phyloP scores from a whole-genome alignment of 2,888 invertebrate species.

The Rhagophthalmus giganteus region DNA sequence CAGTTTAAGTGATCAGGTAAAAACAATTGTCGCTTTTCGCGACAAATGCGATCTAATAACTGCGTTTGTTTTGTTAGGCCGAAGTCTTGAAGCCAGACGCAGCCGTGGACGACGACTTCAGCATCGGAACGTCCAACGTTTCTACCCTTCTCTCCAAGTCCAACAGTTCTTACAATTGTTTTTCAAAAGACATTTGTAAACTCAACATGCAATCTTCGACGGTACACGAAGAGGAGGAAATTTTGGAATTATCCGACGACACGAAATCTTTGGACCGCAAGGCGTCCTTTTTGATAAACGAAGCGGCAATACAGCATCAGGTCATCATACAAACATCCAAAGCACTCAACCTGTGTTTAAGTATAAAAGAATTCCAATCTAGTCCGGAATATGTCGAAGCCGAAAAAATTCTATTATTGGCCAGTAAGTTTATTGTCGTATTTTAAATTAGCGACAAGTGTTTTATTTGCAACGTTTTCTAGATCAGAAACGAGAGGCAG shows the following conservation, averaged over 20 bases:
- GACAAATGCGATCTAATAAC: too few species aligned
- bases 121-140: not conserved
- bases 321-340: slow-evolving; percentile 53
- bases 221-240: not conserved
- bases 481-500: slow-evolving; percentile 4
- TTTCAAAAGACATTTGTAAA: not conserved
- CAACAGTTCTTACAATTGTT: not conserved
- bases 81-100: too few species aligned
- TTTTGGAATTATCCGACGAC: too few species aligned
- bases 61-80: too few species aligned
- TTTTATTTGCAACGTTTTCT: not conserved
- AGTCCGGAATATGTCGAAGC: slow-evolving; percentile 60
- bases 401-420: slow-evolving; percentile 56
- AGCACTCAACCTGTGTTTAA: slow-evolving; percentile 56
- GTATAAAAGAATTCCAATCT: slow-evolving; percentile 54
- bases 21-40: too few species aligned
- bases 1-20: too few species aligned
- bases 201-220: not conserved
- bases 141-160: not conserved
- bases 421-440: slow-evolving; percentile 38
- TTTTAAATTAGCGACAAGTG: not conserved
- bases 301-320: slow-evolving; percentile 35
- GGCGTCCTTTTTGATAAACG: slow-evolving; percentile 10
- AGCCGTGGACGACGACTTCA: not conserved
- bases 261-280: too few species aligned